Percentiles rank a stretch among this genome's conserved stretches.
These are phyloP conservation scores for Campylomormyrus numenius DNA, from an alignment of 2,113 vertebrate genomes.

Conservation along the genomic window DNA sequence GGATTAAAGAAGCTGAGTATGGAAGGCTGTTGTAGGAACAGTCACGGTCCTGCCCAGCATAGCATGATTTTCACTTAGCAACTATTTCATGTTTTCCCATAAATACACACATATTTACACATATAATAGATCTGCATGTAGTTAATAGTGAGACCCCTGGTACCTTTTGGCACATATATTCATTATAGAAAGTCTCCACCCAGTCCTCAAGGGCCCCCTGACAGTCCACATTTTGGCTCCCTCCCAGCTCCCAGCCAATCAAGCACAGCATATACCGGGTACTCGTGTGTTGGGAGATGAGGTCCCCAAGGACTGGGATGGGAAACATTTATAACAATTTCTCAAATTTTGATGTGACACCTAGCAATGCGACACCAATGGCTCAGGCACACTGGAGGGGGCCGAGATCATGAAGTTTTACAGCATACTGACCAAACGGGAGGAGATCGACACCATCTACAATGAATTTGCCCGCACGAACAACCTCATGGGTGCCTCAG, in stretches of 20 bases:
- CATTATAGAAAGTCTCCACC: background rate
- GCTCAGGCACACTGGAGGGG: constrained; percentile 77
- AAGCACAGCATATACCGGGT: background rate
- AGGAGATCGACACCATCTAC: constrained; percentile 77
- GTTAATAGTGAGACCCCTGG: background rate
- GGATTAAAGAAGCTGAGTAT: background rate
- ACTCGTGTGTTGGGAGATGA: background rate
- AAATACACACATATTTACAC: background rate
- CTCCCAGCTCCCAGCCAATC: background rate
- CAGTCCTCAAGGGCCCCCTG: background rate
- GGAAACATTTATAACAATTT: background rate
- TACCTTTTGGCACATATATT: background rate
- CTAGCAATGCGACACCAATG: constrained; percentile 83
- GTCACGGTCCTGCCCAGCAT: background rate
- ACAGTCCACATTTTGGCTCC: background rate
- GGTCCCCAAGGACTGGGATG: background rate
- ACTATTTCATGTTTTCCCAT: background rate
- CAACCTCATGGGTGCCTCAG: constrained; percentile 63
- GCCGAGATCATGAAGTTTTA: constrained; percentile 89
- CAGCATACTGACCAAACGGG: constrained; percentile 72
- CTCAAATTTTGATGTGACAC: background rate
- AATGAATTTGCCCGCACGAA: constrained; percentile 40
- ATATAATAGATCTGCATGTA: background rate
- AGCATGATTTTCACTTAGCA: background rate
- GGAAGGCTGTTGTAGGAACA: background rate